Conservation (phyloP, 2,888 invertebrate species). For the Volucella zonaria region DNA sequence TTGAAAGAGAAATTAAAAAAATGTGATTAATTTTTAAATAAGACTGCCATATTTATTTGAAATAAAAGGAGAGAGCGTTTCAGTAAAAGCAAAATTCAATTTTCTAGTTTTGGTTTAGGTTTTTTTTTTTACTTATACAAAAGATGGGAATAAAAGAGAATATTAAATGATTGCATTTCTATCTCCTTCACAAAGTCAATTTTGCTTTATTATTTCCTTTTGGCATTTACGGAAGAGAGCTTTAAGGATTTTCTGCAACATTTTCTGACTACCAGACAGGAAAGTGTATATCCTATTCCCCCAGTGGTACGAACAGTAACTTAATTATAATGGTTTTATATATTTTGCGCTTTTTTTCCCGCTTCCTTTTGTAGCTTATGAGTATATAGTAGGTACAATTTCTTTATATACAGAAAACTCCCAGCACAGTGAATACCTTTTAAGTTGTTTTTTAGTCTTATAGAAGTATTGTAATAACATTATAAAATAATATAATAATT, state of each 20-base stretch:
- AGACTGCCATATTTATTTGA: slow-evolving; percentile 7
- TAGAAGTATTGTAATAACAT: no score
- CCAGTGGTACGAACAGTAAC: no score
- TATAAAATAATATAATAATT: no score
- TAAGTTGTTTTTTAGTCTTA: no score
- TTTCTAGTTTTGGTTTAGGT: slow-evolving; percentile 28
- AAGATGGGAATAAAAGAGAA: slow-evolving; percentile 17
- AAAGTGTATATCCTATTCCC: background rate
- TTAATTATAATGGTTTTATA: no score
- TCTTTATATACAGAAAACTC: no score
- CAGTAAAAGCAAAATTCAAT: slow-evolving; percentile 72
- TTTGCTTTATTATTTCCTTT: slow-evolving; percentile 4
- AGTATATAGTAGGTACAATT: no score
- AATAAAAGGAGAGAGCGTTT: slow-evolving; percentile 31
- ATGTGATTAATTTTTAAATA: slow-evolving; percentile 44
- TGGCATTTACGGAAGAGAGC: slow-evolving; percentile 2
- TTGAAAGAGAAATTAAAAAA: slow-evolving; percentile 63
- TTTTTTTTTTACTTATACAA: slow-evolving; percentile 19
- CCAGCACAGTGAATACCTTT: no score
- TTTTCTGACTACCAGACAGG: background rate
- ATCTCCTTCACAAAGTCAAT: slow-evolving; percentile 28
- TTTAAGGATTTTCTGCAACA: slow-evolving; percentile 7
- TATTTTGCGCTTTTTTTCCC: no score
- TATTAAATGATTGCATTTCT: slow-evolving; percentile 71
- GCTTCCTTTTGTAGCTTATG: no score